Conservation (phyloP, 1,140 invertebrate species). For the Pinna nobilis region DNA sequence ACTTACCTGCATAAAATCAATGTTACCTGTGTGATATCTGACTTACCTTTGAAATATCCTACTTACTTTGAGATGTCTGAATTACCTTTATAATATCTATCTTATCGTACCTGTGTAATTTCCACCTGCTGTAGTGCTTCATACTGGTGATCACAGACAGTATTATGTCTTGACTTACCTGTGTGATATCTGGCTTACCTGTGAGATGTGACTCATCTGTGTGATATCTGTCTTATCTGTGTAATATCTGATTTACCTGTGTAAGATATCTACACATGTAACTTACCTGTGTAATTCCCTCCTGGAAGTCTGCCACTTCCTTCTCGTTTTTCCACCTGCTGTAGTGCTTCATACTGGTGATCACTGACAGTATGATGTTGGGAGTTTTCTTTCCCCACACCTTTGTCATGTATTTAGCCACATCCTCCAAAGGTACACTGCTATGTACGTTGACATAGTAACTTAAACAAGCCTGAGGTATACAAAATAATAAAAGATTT, state of each 20-base stretch:
- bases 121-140: slow-evolving; percentile 55
- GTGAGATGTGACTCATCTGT: no score
- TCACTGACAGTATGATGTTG: slow-evolving; percentile 58
- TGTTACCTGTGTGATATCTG: no score
- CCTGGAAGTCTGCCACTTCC: slow-evolving; percentile 54
- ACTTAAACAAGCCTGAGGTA: slow-evolving; percentile 10
- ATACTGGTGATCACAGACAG: slow-evolving; percentile 54
- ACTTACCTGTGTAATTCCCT: slow-evolving; percentile 59
- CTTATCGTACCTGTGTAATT: slow-evolving; percentile 55
- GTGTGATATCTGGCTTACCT: no score
- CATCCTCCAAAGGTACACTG: slow-evolving; percentile 44
- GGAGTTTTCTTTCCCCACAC: slow-evolving; percentile 55
- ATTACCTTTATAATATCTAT: no score
- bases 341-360: slow-evolving; percentile 53
- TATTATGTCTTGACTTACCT: slow-evolving; percentile 58
- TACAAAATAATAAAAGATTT: neutral
- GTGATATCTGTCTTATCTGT: neutral
- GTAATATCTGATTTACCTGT: neutral
- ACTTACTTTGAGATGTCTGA: no score
- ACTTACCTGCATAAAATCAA: no score
- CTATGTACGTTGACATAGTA: slow-evolving; percentile 54
- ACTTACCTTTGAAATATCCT: no score
- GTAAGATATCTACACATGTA: neutral
- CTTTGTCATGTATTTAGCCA: slow-evolving; percentile 55
- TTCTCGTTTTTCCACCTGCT: slow-evolving; percentile 50